Percentiles rank a stretch among this genome's conserved stretches.
Evolutionary conservation across 1,140 invertebrate species (phyloP).

Genomic region (Cotesia vestalis): DNA sequence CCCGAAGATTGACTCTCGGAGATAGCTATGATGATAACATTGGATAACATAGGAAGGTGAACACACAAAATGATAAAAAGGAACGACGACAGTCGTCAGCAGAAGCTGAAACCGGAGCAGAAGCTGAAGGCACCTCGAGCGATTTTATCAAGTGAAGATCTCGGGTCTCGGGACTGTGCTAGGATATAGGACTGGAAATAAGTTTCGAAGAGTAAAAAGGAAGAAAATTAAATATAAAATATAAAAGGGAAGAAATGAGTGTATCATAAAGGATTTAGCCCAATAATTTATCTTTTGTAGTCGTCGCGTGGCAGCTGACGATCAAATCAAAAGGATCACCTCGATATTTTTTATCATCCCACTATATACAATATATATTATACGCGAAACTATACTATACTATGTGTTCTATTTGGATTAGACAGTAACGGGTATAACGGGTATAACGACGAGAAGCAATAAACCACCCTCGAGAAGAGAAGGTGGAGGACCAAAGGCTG

Average conservation of each 20-base stretch:
- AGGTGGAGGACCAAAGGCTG: too few relatives aligned
- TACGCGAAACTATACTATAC: background rate
- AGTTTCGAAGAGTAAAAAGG: background rate
- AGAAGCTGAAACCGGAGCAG: background rate
- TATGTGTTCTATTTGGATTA: too few relatives aligned
- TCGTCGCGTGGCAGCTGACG: background rate
- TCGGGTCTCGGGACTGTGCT: background rate
- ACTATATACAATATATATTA: background rate
- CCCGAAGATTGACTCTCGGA: too few relatives aligned
- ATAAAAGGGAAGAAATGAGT: background rate
- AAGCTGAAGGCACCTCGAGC: background rate
- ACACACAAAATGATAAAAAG: background rate
- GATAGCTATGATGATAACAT: too few relatives aligned
- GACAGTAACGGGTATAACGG: too few relatives aligned
- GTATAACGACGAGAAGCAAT: too few relatives aligned
- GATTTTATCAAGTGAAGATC: background rate
- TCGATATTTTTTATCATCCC: background rate
- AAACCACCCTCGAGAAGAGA: background rate
- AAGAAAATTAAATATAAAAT: background rate
- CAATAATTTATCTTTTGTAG: too few relatives aligned
- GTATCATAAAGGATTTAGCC: background rate
- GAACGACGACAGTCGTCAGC: conserved; percentile 16
- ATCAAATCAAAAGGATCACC: background rate
- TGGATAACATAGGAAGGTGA: too few relatives aligned
- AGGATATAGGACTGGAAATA: background rate